Conservation (phyloP, 2,888 invertebrate genomes). For the Xanthostigma xanthostigma region DNA sequence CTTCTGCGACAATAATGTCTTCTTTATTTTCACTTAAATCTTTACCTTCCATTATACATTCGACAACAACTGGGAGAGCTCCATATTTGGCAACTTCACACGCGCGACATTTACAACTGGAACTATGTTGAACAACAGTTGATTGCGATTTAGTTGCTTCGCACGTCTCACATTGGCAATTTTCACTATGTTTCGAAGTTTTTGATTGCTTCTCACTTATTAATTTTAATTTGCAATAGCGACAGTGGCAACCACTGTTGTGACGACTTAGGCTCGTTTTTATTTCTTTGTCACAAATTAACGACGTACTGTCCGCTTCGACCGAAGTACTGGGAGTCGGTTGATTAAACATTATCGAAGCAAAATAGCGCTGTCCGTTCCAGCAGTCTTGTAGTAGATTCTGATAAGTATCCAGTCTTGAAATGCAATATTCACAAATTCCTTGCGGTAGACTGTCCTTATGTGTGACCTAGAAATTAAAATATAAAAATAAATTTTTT, state of each 20-base stretch:
- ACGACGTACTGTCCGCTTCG: neutral
- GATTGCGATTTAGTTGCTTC: neutral
- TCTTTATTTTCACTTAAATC: neutral
- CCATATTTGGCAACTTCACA: neutral
- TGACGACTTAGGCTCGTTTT: neutral
- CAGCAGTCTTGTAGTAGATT: conserved; percentile 1
- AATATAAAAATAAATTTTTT: neutral
- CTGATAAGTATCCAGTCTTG: neutral
- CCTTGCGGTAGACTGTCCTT: neutral
- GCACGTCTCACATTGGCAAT: neutral
- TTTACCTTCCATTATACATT: neutral
- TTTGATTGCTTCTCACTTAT: too few species aligned
- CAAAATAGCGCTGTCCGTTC: conserved; percentile 1
- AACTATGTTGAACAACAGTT: neutral
- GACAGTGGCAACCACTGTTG: neutral
- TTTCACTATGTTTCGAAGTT: neutral
- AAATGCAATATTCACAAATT: conserved; percentile 1
- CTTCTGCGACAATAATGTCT: neutral
- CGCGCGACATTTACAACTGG: neutral
- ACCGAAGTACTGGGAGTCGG: neutral
- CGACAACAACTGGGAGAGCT: neutral
- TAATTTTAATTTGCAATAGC: too few species aligned
- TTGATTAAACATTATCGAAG: neutral
- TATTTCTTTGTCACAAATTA: neutral
- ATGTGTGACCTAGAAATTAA: neutral